A percentile compares a stretch with the other conserved stretches of the same genome.
These are phyloP conservation scores for Drosophila limbata DNA, from an alignment of 2,888 invertebrate species.

Conservation along the genomic window DNA sequence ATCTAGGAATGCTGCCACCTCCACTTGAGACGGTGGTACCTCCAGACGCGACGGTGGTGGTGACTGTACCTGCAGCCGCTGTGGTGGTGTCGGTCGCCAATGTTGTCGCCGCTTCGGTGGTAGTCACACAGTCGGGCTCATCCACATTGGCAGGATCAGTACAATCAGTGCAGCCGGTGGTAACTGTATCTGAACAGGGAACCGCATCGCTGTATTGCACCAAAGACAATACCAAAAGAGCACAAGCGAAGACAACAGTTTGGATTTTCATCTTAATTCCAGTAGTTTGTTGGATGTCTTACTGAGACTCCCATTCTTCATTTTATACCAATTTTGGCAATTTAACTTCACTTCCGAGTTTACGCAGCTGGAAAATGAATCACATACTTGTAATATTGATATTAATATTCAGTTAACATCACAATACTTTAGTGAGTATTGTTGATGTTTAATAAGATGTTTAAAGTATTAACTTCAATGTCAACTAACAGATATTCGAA, in stretches of 20 bases:
- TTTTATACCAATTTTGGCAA: slow-evolving; percentile 23
- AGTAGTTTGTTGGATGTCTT: neutral
- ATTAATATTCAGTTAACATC: neutral
- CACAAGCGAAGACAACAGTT: slow-evolving; percentile 14
- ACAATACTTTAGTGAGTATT: too few relatives aligned
- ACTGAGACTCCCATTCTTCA: neutral
- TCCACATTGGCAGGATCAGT: neutral
- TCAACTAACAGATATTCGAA: neutral
- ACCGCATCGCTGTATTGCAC: slow-evolving; percentile 13
- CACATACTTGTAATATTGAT: neutral
- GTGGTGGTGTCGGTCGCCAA: neutral
- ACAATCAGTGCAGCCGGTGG: slow-evolving; percentile 22
- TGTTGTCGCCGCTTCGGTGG: neutral
- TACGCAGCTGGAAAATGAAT: slow-evolving; percentile 1
- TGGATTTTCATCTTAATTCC: slow-evolving; percentile 9
- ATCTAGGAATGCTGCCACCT: neutral
- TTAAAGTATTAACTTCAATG: neutral
- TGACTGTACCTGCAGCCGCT: neutral
- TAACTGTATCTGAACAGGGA: slow-evolving; percentile 5
- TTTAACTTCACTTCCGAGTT: neutral
- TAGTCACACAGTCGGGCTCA: slow-evolving; percentile 7
- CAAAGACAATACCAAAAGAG: slow-evolving; percentile 8
- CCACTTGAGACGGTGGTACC: neutral
- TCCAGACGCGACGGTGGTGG: neutral
- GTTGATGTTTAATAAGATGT: neutral